Evolutionary conservation across 2,797 vertebrate genomes (phyloP), one percentile per base, ranked within the genome.

Genomic region (Distichodus sexfasciatus): DNA sequence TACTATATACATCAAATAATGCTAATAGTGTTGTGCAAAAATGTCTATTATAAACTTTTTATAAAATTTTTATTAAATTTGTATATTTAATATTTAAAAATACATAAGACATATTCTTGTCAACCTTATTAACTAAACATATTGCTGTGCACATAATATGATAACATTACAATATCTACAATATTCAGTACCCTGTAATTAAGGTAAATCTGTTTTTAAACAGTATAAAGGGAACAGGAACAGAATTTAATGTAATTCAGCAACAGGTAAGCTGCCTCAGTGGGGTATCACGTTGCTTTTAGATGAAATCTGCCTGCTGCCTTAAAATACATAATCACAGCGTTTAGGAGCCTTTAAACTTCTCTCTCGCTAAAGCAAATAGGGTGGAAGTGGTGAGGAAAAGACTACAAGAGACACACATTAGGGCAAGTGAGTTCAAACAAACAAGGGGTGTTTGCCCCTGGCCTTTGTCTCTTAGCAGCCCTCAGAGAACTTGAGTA

Each of bases 401-500:
- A 41, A 61, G 24, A 21, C 35, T 28, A 48, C 53, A 48, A 46
- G 71, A 63, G 67, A 74, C 43, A 3, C 35, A 55, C 31, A 29
- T 54, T 58, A 36, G 62, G 47, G 48, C 23, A 41, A 59, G 40
- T 60, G 69, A 58, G 57, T 63, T 31, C 31, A 33, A 54, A 14
- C 10, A 19, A 62, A 58, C 28, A 26, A n/a, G 47, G 19, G 33
- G 44, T 23, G 7, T 19, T 67, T 19, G 24, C 3, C 33, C 15
- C 38, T 67, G 63, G 64, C 47, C 68, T 41, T 74, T 63, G 72
- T 73, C 57, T 46, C 40, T 70, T 86, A 88, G 83, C 72, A 69
- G 77, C 69, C 77, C 69, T 71, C 73, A 61, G 67, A 70, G 31
- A 59, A 58, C 17, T 28, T 28, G 24, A 53, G n/a, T 71, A 76